These are phyloP conservation scores for Peromyscus nudipes DNA, from an alignment of 2,797 vertebrate genomes.

Conservation along the genomic window DNA sequence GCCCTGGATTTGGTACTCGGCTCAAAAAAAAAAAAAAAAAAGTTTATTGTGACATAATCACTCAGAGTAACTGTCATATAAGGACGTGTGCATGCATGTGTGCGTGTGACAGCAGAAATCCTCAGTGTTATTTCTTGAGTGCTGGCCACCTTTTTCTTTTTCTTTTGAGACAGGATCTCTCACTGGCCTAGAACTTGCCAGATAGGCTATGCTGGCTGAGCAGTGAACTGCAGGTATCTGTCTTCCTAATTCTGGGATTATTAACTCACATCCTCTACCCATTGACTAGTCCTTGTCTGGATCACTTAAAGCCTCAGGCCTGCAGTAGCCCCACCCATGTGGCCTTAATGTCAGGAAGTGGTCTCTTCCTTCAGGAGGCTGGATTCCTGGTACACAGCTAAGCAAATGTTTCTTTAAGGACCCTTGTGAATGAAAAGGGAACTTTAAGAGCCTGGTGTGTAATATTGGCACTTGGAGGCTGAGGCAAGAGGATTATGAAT, in stretches of 20 bases:
- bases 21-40: too few species aligned
- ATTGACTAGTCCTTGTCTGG: background rate
- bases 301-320: background rate
- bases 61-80: background rate
- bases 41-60: too few species aligned
- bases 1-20: too few species aligned
- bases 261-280: background rate
- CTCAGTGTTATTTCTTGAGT: background rate
- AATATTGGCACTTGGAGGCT: background rate
- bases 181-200: background rate
- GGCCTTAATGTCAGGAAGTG: background rate
- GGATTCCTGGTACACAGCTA: too few species aligned
- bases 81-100: background rate
- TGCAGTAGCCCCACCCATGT: too few species aligned
- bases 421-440: background rate
- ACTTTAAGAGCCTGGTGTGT: background rate
- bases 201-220: background rate
- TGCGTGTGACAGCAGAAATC: too few species aligned
- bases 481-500: too few species aligned
- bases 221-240: background rate
- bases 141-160: background rate
- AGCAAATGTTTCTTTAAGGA: background rate
- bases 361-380: background rate
- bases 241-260: background rate
- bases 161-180: background rate